A percentile compares a stretch with the other conserved stretches of the same genome.
Evolutionary conservation across 2,797 vertebrate genomes (phyloP).

Genomic region (Sebastes baramenuke): DNA sequence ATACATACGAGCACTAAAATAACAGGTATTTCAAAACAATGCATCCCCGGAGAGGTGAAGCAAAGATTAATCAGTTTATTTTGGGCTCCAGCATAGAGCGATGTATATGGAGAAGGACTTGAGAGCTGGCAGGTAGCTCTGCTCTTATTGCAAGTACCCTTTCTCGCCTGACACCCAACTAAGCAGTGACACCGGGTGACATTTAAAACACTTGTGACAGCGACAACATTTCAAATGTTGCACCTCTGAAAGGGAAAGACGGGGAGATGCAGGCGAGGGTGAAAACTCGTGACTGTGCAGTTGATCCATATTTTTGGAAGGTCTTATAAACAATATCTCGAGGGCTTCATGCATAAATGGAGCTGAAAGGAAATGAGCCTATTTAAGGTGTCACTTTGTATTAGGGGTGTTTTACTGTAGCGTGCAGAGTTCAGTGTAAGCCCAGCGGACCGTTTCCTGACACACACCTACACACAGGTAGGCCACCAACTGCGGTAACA

Average conservation of each 20-base stretch:
- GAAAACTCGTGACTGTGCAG: background rate
- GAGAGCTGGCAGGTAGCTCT: slow-evolving; percentile 32
- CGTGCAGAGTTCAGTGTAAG: background rate
- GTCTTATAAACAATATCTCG: slow-evolving; percentile 35
- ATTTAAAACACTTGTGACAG: slow-evolving; percentile 62
- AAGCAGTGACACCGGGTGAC: slow-evolving; percentile 57
- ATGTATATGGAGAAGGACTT: slow-evolving; percentile 11
- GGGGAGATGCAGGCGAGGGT: slow-evolving; percentile 1
- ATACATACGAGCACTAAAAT: slow-evolving; percentile 7
- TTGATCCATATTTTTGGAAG: slow-evolving; percentile 44
- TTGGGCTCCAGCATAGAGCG: background rate
- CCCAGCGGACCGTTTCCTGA: slow-evolving; percentile 1
- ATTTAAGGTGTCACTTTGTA: slow-evolving; percentile 52
- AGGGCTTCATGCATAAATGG: slow-evolving; percentile 24
- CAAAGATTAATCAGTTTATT: slow-evolving; percentile 61
- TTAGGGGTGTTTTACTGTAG: slow-evolving; percentile 13
- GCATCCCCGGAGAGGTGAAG: slow-evolving; percentile 35
- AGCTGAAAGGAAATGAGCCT: slow-evolving; percentile 31
- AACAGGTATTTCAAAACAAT: slow-evolving; percentile 39
- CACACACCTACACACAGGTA: slow-evolving; percentile 48
- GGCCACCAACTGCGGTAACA: background rate
- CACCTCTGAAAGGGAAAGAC: slow-evolving; percentile 1
- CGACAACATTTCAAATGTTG: slow-evolving; percentile 50
- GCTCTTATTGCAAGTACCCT: slow-evolving; percentile 34
- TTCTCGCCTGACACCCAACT: slow-evolving; percentile 33